Evolutionary conservation across 2,113 vertebrate genomes (phyloP), one percentile per base, ranked within the genome.

Genomic region (Chloropsis hardwickii): DNA sequence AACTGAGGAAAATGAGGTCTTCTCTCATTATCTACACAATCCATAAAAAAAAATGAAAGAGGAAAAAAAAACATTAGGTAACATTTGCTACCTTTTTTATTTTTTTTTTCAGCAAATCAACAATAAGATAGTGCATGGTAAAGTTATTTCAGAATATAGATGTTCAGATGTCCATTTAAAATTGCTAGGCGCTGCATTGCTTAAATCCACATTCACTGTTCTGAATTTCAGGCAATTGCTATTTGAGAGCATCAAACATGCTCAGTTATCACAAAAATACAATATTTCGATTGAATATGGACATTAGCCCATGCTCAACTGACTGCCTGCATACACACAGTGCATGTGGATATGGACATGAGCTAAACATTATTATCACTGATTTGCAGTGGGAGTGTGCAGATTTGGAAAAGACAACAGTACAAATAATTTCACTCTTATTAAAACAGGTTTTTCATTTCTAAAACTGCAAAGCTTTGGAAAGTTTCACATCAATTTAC

Each of bases 1-100:
- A 99, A 99, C 98, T 99, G 99, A 64, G 99, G 99, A 97, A 99
- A 99, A 97, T 99, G 99, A 61, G 99, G 99, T 97, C 99, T 98
- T 97, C 98, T 98, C 95, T 99, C 99, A 0, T 99, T 99, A 97
- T 99, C 99, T 92, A 98, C 98, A 58, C 98, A 99, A 97, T 99
- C 99, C 99, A 99, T 99, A n/a, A n/a, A n/a, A n/a, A n/a, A n/a
- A n/a, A n/a, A n/a, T 99, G 97, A 27, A 78, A 96, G 60, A 83
- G 12, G 16, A 35, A 69, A 35, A 67, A 40, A 61, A 47, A 11
- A 13, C 11, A 58, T 31, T 56, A 92, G 42, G 33, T 44, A 67
- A 71, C 13, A 13, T 48, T 81, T 65, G n/a, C 44, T 61, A 54
- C 35, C 16, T 70, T 90, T 60, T n/a, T n/a, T n/a, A 12, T 51